Percentiles rank a stretch among this genome's conserved stretches.
Conservation (phyloP, 2,888 invertebrate species). For the Tenodera sinensis region DNA sequence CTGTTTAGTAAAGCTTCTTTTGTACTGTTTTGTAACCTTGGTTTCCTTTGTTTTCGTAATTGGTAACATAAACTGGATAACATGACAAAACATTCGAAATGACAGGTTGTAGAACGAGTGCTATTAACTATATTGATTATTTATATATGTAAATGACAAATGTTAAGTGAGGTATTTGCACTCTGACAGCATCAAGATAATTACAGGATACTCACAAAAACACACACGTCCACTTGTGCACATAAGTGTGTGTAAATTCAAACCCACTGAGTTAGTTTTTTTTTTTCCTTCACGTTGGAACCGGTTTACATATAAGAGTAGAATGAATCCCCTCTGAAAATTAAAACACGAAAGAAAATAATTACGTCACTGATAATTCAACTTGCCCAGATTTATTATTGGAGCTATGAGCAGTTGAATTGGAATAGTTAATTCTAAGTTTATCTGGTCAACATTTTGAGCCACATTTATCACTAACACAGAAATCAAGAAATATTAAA, state of each 20-base stretch:
- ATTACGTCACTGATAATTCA: not conserved
- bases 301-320: not conserved
- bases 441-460: no score
- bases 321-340: no score
- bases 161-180: not conserved
- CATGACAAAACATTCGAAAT: not conserved
- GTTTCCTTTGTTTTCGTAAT: no score
- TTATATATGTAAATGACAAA: not conserved
- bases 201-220: not conserved
- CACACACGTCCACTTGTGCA: no score
- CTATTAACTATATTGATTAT: not conserved
- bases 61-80: no score
- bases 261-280: not conserved
- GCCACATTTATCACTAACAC: no score
- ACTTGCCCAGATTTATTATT: no score
- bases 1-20: no score
- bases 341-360: not conserved
- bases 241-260: not conserved
- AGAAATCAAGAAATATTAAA: no score
- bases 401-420: no score
- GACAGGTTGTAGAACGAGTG: not conserved
- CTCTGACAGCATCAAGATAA: not conserved
- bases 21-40: no score
- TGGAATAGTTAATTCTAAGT: no score
- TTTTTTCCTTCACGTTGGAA: not conserved